A percentile compares a stretch with the other conserved stretches of the same genome.
phyloP scores from a whole-genome alignment of 2,797 vertebrate genomes.

The Tauraco hartlaubi region DNA sequence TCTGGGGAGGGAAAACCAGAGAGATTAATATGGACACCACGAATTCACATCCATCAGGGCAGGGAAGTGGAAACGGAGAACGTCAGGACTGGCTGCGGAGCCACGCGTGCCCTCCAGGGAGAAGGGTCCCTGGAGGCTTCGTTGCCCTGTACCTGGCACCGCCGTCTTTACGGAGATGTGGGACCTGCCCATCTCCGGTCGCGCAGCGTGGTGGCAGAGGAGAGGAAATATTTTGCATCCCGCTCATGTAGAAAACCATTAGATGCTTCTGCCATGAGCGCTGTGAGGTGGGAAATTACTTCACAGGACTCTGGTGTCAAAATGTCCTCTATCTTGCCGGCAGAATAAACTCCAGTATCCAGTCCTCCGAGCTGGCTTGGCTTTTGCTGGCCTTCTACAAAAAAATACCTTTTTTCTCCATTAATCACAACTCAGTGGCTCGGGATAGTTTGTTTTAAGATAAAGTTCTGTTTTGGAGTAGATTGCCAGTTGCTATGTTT shows the following conservation, averaged over 20 bases:
- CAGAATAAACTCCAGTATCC: not conserved
- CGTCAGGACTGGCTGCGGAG: not conserved
- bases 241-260: fast-evolving
- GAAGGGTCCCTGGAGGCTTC: not conserved
- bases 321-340: not conserved
- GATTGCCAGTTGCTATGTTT: slow-evolving; percentile 47
- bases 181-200: not conserved
- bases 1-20: not conserved
- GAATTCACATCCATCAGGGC: not conserved
- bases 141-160: not conserved
- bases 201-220: not conserved
- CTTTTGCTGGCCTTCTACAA: not conserved
- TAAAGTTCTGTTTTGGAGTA: slow-evolving; percentile 31
- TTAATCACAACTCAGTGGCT: not conserved
- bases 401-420: not conserved
- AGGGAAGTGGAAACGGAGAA: not conserved
- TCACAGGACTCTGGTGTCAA: not conserved
- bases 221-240: not conserved
- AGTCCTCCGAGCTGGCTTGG: not conserved
- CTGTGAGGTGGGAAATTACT: not conserved
- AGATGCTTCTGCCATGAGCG: not conserved
- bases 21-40: not conserved
- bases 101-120: not conserved
- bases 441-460: not conserved
- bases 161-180: fast-evolving